phyloP scores from a whole-genome alignment of 2,113 vertebrate species.

The Tragelaphus imberbis region DNA sequence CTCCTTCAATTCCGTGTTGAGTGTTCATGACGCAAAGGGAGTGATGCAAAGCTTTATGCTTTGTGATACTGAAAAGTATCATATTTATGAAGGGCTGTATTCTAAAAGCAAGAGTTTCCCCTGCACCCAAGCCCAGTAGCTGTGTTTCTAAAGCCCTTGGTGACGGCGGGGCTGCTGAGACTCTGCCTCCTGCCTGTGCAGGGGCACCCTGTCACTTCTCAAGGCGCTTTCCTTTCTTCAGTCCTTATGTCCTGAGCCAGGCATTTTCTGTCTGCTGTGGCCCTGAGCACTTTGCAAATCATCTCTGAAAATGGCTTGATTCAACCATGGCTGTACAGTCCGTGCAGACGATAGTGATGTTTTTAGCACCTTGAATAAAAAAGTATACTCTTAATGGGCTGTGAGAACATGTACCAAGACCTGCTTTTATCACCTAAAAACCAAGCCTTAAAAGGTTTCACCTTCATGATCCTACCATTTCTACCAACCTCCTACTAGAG shows the following conservation, averaged over 20 bases:
- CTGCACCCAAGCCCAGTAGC: neutral
- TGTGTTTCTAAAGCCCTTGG: neutral
- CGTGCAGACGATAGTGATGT: neutral
- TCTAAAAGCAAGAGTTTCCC: neutral
- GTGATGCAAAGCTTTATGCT: neutral
- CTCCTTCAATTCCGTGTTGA: neutral
- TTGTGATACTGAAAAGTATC: neutral
- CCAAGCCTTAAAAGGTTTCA: neutral
- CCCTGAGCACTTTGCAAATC: neutral
- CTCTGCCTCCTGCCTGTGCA: neutral
- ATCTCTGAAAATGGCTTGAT: neutral
- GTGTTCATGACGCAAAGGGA: neutral
- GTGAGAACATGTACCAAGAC: neutral
- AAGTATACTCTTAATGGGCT: neutral
- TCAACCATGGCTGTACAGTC: neutral
- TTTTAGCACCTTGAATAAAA: neutral
- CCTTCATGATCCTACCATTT: neutral
- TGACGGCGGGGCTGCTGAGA: neutral
- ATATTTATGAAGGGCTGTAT: neutral
- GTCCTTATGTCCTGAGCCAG: neutral
- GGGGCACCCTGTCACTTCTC: neutral
- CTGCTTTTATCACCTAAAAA: neutral
- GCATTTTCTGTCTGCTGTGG: fast-evolving
- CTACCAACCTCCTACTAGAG: neutral
- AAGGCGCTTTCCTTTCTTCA: neutral